Conservation (phyloP, 2,888 invertebrate species). For the Tipula helvola region DNA sequence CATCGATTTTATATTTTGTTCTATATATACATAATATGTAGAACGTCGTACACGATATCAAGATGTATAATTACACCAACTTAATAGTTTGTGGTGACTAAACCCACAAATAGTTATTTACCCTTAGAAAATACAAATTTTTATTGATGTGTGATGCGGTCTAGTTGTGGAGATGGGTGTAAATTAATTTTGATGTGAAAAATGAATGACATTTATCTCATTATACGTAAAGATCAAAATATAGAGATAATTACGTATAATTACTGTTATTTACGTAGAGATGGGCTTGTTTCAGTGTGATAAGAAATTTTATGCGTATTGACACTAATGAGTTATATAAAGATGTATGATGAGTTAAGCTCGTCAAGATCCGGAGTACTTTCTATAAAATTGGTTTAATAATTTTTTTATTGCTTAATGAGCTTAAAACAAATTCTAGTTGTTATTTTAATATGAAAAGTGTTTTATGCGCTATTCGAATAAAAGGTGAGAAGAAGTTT, state of each 20-base stretch:
- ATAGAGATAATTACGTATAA: neutral
- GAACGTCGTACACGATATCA: neutral
- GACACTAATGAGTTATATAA: neutral
- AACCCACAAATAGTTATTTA: neutral
- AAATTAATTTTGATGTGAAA: neutral
- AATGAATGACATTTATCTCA: neutral
- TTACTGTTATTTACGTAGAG: neutral
- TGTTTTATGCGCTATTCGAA: no score
- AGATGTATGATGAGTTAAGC: no score
- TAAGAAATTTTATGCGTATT: neutral
- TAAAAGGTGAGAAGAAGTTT: no score
- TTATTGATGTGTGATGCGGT: neutral
- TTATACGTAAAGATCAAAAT: neutral
- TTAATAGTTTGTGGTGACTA: neutral
- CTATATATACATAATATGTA: neutral
- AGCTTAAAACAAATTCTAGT: no score
- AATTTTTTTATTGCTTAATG: no score
- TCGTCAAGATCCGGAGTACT: no score
- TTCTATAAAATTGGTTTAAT: no score
- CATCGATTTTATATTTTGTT: neutral
- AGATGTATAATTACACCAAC: neutral
- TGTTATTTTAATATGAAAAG: no score
- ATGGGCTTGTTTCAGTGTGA: neutral
- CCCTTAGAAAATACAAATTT: neutral
- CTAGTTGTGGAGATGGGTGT: neutral